Percentiles rank a stretch among this genome's conserved stretches.
Evolutionary conservation across 2,797 vertebrate genomes (phyloP).

Genomic region (Catharus ustulatus): DNA sequence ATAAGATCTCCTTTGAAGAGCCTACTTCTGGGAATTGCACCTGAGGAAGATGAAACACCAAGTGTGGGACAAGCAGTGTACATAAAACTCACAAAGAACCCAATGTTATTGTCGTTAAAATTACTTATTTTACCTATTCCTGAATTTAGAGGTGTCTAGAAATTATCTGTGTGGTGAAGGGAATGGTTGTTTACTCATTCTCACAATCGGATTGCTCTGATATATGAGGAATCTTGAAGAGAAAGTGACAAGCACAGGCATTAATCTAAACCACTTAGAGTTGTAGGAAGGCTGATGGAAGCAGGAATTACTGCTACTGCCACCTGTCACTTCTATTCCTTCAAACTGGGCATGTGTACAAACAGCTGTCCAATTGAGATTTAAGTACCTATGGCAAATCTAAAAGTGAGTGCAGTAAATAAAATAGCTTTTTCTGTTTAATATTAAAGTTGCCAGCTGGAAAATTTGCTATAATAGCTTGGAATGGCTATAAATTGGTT

Average conservation of each 20-base stretch:
- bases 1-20: not conserved
- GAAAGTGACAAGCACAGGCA: not conserved
- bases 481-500: not conserved
- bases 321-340: not conserved
- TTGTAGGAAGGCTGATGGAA: not conserved
- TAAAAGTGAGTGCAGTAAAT: not conserved
- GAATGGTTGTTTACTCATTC: not conserved
- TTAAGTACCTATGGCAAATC: not conserved
- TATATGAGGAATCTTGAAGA: not conserved
- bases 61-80: not conserved
- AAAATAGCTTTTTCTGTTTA: not conserved
- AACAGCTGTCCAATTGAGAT: constrained; percentile 16
- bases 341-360: not conserved
- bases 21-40: not conserved
- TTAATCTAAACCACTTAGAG: not conserved
- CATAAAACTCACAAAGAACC: not conserved
- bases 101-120: not conserved
- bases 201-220: not conserved
- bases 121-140: not conserved
- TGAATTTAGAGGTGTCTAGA: not conserved
- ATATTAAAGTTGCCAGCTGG: not conserved
- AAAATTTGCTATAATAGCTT: not conserved
- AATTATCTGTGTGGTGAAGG: not conserved
- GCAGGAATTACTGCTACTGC: not conserved
- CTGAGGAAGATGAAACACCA: not conserved